Conservation (phyloP, 2,888 invertebrate genomes). For the Eurois occulta region DNA sequence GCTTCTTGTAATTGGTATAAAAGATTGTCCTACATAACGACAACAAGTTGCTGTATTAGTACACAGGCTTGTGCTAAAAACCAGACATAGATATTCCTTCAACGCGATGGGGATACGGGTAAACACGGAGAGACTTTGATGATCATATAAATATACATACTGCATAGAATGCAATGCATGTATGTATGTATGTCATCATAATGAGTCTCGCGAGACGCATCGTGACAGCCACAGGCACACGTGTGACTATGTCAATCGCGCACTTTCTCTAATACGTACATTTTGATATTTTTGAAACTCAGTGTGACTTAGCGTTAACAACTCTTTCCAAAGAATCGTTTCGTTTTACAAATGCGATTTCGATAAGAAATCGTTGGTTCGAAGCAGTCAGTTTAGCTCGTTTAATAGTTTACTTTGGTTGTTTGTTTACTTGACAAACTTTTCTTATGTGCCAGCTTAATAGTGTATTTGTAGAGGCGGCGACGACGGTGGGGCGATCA, state of each 20-base stretch:
- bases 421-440: constrained; percentile 77
- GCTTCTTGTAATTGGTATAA: background rate
- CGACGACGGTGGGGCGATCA: constrained; percentile 69
- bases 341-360: constrained; percentile 60
- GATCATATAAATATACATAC: constrained; percentile 16
- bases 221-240: constrained; percentile 69
- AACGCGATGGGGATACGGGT: background rate
- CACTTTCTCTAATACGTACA: constrained; percentile 77
- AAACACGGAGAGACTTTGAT: constrained; percentile 17
- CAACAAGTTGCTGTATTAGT: background rate
- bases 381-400: constrained; percentile 60
- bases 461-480: constrained; percentile 76
- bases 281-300: constrained; percentile 66
- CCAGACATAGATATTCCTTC: background rate
- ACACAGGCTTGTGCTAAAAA: background rate
- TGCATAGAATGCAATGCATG: constrained; percentile 27
- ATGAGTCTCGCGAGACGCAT: constrained; percentile 70
- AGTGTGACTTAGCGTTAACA: constrained; percentile 36
- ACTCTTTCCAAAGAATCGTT: constrained; percentile 39
- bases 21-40: background rate
- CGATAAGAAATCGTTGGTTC: constrained; percentile 54
- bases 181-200: constrained; percentile 71
- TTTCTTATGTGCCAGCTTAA: constrained; percentile 77
- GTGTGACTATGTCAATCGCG: constrained; percentile 76
- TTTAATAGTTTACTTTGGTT: constrained; percentile 71